phyloP scores from a whole-genome alignment of 1,140 invertebrate species.

The Schlechtendalia chinensis region DNA sequence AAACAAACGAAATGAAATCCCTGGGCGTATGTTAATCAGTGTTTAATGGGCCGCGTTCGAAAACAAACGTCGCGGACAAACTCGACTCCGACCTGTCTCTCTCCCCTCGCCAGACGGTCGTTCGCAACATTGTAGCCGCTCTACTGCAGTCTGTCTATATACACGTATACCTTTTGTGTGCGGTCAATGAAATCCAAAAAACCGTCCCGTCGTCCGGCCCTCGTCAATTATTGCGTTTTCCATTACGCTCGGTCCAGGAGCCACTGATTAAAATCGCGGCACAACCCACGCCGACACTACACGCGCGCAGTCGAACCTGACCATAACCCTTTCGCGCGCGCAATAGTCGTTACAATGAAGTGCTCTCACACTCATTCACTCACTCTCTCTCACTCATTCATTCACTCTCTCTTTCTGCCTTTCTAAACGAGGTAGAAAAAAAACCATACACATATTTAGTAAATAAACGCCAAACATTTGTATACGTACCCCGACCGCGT shows the following conservation, averaged over 20 bases:
- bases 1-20: not conserved
- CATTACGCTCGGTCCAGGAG: constrained; percentile 11
- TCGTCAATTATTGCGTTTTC: constrained; percentile 47
- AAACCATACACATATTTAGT: not conserved
- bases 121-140: constrained; percentile 20
- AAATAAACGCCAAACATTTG: not conserved
- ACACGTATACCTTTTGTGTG: not conserved
- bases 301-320: too few species aligned
- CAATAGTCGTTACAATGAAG: constrained; percentile 5
- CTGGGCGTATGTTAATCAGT: constrained; percentile 33
- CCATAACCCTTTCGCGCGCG: too few species aligned
- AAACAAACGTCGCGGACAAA: constrained; percentile 8
- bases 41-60: constrained; percentile 41
- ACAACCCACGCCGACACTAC: not conserved
- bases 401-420: too few species aligned
- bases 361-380: not conserved
- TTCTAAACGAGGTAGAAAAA: not conserved
- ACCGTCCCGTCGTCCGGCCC: not conserved
- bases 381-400: not conserved
- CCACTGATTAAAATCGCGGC: constrained; percentile 40
- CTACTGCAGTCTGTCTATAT: not conserved
- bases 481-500: not conserved
- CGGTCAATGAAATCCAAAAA: constrained; percentile 39
- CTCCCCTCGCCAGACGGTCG: not conserved
- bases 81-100: not conserved